Conservation (phyloP, 1,140 invertebrate species). For the Scaptomyza pallida region DNA sequence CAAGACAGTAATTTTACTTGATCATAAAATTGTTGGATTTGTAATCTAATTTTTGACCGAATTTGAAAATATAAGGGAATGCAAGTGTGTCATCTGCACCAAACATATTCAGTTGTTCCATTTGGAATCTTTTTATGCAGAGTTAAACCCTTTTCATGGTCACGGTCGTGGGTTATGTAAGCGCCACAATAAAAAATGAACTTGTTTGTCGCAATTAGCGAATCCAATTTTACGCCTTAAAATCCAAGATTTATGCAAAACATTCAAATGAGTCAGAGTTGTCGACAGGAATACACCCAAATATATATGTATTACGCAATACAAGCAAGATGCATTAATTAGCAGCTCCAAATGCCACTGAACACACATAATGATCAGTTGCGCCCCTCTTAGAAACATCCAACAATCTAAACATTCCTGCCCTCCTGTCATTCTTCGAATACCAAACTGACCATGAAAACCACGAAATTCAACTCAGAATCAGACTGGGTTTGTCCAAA, state of each 20-base stretch:
- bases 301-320: conserved; percentile 53
- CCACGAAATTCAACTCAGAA: conserved; percentile 44
- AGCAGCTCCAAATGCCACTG: conserved; percentile 30
- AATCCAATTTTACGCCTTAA: conserved; percentile 52
- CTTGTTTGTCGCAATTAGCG: conserved; percentile 48
- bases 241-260: conserved; percentile 24
- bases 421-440: conserved; percentile 64
- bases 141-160: conserved; percentile 72
- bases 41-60: background rate
- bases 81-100: background rate
- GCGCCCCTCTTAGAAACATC: conserved; percentile 35
- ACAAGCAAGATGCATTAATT: conserved; percentile 53
- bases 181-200: conserved; percentile 38
- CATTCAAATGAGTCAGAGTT: conserved; percentile 50
- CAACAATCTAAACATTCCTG: conserved; percentile 30
- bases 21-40: too few relatives aligned
- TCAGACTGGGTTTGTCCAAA: conserved; percentile 14
- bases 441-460: conserved; percentile 78
- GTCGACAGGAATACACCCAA: conserved; percentile 55
- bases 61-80: background rate
- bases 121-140: background rate
- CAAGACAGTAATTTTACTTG: too few relatives aligned
- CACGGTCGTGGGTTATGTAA: conserved; percentile 69
- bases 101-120: background rate
- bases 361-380: conserved; percentile 48